Percentiles rank a stretch among this genome's conserved stretches.
These are phyloP conservation scores for Orchestes rusci DNA, from an alignment of 2,888 invertebrate genomes.

Conservation along the genomic window DNA sequence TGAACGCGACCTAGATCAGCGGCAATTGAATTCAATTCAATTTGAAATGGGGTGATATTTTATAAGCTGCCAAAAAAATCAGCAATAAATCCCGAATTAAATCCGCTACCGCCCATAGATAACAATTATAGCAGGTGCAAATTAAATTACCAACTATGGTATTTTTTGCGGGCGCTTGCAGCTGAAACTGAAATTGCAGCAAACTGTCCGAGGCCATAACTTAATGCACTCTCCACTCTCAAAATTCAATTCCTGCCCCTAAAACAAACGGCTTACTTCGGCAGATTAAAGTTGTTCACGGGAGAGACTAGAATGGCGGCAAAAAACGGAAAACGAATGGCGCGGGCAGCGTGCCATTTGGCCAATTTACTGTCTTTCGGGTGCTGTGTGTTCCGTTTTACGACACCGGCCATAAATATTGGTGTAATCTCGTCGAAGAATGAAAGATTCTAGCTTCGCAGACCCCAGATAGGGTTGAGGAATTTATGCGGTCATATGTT, in stretches of 20 bases:
- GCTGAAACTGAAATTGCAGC: no score
- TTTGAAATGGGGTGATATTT: no score
- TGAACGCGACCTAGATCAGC: no score
- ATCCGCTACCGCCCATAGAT: no score
- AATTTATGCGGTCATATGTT: constrained; percentile 12
- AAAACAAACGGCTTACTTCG: constrained; percentile 22
- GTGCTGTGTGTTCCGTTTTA: constrained; percentile 18
- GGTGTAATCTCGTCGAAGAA: constrained; percentile 20
- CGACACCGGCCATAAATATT: constrained; percentile 21
- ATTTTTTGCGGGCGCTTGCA: no score
- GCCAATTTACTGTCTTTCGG: constrained; percentile 17
- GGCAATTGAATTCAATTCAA: no score
- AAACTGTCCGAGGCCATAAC: constrained; percentile 2
- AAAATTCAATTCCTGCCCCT: constrained; percentile 16
- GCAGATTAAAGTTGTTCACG: constrained; percentile 22
- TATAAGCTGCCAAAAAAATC: no score
- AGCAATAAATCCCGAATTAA: no score
- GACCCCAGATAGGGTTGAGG: not conserved
- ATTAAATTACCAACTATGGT: no score
- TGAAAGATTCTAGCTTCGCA: constrained; percentile 9
- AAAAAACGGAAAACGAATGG: constrained; percentile 14
- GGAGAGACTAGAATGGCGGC: constrained; percentile 7
- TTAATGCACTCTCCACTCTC: constrained; percentile 12
- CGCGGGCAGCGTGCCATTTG: constrained; percentile 20
- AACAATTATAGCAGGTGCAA: no score